Conservation (phyloP, 1,140 invertebrate genomes). For the Gryllus bimaculatus region DNA sequence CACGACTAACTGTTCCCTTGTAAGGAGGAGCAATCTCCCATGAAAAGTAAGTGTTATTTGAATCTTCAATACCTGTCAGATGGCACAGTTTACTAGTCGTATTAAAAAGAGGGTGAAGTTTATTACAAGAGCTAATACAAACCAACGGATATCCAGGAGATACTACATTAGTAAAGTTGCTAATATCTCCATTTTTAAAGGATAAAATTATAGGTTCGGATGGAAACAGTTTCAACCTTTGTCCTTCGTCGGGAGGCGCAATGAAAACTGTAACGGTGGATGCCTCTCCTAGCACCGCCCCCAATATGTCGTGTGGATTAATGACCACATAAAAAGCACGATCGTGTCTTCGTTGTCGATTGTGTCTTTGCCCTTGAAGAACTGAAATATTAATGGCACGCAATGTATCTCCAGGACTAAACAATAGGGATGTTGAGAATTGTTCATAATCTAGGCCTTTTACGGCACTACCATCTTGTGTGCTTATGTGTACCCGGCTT, state of each 20-base stretch:
- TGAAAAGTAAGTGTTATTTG: neutral
- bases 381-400: no score
- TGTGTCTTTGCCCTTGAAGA: no score
- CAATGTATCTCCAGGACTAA: neutral
- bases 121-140: neutral
- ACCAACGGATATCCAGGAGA: neutral
- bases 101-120: neutral
- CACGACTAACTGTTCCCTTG: no score
- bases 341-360: no score
- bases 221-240: neutral
- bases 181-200: neutral
- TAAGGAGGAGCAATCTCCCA: neutral
- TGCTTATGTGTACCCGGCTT: neutral
- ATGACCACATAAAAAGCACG: no score
- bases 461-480: neutral
- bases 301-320: neutral
- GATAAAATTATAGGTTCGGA: neutral
- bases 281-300: neutral
- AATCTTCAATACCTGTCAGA: neutral
- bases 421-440: neutral
- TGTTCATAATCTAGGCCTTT: neutral
- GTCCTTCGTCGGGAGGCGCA: neutral
- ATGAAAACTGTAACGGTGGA: neutral
- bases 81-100: neutral
- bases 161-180: neutral